These are phyloP conservation scores for Drosophila varians DNA, from an alignment of 1,140 invertebrate genomes.

Conservation along the genomic window DNA sequence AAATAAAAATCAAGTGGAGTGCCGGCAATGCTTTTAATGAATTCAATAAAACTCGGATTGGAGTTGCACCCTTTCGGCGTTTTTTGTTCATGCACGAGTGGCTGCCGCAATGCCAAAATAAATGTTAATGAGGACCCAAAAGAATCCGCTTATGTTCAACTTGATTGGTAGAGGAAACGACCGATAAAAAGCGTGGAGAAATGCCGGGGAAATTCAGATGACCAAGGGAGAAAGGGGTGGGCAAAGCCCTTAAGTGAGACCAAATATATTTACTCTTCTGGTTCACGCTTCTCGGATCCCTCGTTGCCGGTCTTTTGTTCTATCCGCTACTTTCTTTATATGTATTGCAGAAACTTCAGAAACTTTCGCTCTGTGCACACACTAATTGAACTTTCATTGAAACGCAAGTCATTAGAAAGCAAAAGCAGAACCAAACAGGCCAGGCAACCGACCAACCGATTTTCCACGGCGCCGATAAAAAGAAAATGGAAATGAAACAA, in stretches of 20 bases:
- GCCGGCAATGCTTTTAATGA: constrained; percentile 50
- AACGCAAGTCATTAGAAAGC: constrained; percentile 78
- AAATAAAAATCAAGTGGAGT: constrained; percentile 40
- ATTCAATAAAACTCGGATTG: constrained; percentile 58
- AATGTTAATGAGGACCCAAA: constrained; percentile 44
- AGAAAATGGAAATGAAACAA: constrained; percentile 49
- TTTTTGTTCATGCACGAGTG: constrained; percentile 12
- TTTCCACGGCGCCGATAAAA: constrained; percentile 44
- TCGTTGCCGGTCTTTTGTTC: constrained; percentile 1
- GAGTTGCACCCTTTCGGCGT: constrained; percentile 15
- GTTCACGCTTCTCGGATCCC: constrained; percentile 13
- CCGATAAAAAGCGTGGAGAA: constrained; percentile 22
- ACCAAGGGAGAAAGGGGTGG: neutral
- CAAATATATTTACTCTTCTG: constrained; percentile 33
- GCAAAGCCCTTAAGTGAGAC: constrained; percentile 38
- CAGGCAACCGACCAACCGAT: constrained; percentile 1
- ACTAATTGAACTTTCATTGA: constrained; percentile 80
- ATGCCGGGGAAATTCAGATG: constrained; percentile 4
- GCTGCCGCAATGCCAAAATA: constrained; percentile 29
- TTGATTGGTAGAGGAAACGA: constrained; percentile 28
- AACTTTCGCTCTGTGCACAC: constrained; percentile 70
- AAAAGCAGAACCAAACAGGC: constrained; percentile 57
- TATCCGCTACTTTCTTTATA: constrained; percentile 27
- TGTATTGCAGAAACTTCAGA: constrained; percentile 49
- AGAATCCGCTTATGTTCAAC: constrained; percentile 41